Percentiles rank a stretch among this genome's conserved stretches.
phyloP scores from a whole-genome alignment of 2,113 vertebrate species.

The Tachysurus fulvidraco region DNA sequence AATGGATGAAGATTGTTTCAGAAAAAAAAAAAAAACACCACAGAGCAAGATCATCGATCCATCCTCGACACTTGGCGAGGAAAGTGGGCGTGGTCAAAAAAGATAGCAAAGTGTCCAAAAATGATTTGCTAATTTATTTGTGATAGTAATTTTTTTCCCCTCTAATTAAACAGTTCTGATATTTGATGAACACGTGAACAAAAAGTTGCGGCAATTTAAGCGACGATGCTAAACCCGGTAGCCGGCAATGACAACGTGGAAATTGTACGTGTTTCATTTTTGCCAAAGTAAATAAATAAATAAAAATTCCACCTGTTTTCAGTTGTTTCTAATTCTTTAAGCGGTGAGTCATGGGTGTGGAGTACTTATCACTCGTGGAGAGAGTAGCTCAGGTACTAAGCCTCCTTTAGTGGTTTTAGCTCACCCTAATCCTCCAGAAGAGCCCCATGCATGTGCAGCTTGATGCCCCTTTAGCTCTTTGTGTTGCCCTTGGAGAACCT shows the following conservation, averaged over 20 bases:
- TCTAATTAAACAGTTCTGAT: too few species aligned
- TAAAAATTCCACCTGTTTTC: background rate
- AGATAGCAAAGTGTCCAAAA: background rate
- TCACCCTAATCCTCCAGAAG: slow-evolving; percentile 52
- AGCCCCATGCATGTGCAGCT: slow-evolving; percentile 24
- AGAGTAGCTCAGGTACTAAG: slow-evolving; percentile 47
- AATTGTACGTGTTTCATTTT: background rate
- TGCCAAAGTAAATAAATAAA: background rate
- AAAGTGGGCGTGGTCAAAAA: background rate
- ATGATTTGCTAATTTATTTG: background rate
- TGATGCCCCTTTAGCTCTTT: slow-evolving; percentile 41
- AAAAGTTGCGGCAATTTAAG: background rate
- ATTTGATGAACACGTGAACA: background rate
- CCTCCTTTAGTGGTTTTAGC: slow-evolving; percentile 54
- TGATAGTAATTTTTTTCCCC: too few species aligned
- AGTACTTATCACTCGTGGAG: slow-evolving; percentile 47
- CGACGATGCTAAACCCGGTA: background rate
- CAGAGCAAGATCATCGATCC: background rate
- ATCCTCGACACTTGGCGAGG: background rate
- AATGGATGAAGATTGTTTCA: background rate
- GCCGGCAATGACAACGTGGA: background rate
- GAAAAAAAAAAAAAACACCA: background rate
- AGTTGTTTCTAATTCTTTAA: background rate
- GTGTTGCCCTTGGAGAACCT: slow-evolving; percentile 50
- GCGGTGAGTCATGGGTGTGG: slow-evolving; percentile 28